phyloP scores from a whole-genome alignment of 2,888 invertebrate species.

The Troides aeacus region DNA sequence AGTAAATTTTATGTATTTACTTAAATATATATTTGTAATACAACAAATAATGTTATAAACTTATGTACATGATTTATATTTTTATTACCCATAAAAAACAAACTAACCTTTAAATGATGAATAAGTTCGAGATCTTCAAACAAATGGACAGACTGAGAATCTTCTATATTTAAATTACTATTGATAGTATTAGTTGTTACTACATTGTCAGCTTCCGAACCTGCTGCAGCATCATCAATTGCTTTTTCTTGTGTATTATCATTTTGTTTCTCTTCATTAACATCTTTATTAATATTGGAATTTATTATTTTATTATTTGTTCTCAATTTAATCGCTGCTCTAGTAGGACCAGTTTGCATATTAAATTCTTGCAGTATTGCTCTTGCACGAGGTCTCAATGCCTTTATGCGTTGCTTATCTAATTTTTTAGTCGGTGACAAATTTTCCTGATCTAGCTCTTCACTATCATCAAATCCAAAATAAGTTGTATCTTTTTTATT shows the following conservation, averaged over 20 bases:
- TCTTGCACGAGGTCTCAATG: constrained; percentile 49
- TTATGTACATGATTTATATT: neutral
- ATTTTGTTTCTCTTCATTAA: constrained; percentile 51
- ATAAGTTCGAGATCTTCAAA: constrained; percentile 72
- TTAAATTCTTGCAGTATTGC: constrained; percentile 61
- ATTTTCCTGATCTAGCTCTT: constrained; percentile 57
- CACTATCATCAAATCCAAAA: constrained; percentile 74
- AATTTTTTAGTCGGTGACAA: constrained; percentile 55
- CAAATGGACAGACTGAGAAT: constrained; percentile 63
- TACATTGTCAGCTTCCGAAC: constrained; percentile 34
- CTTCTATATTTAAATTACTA: constrained; percentile 44
- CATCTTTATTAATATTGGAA: constrained; percentile 52
- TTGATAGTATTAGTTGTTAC: constrained; percentile 38
- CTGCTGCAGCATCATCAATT: constrained; percentile 35
- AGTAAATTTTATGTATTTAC: too few species aligned
- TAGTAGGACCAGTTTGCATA: constrained; percentile 48
- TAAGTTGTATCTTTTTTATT: constrained; percentile 54
- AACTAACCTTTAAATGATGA: constrained; percentile 64
- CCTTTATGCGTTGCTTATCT: constrained; percentile 41
- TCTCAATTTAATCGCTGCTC: constrained; percentile 50
- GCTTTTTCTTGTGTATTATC: constrained; percentile 53
- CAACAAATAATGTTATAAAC: neutral
- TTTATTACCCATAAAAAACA: neutral
- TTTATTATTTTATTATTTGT: constrained; percentile 49
- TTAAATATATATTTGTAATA: neutral